phyloP scores from a whole-genome alignment of 2,888 invertebrate species.

The Harpalus rubripes region DNA sequence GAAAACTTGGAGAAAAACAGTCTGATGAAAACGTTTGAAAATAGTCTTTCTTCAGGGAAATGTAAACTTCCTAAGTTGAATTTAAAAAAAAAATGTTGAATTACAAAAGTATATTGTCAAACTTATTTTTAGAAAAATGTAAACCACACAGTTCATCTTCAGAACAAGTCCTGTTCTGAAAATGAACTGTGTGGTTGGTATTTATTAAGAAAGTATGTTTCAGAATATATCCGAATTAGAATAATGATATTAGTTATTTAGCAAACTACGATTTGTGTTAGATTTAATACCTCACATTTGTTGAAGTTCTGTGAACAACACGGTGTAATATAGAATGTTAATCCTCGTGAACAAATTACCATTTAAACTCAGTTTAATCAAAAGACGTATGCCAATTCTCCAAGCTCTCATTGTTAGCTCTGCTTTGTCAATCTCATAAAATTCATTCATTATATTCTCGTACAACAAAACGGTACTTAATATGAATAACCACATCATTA shows the following conservation, averaged over 20 bases:
- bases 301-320: neutral
- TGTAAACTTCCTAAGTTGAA: too few relatives aligned
- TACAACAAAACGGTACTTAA: neutral
- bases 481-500: neutral
- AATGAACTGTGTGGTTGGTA: too few relatives aligned
- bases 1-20: too few relatives aligned
- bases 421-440: conserved; percentile 8
- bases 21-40: too few relatives aligned
- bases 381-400: conserved; percentile 17
- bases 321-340: conserved; percentile 14
- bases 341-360: conserved; percentile 18
- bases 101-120: too few relatives aligned
- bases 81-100: too few relatives aligned
- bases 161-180: too few relatives aligned
- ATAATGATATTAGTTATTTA: neutral
- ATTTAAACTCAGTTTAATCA: conserved; percentile 24
- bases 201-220: neutral
- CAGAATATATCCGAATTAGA: neutral
- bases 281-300: conserved; percentile 6
- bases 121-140: too few relatives aligned
- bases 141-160: too few relatives aligned
- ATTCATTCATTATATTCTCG: conserved; percentile 8
- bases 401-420: conserved; percentile 5
- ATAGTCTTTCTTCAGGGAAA: too few relatives aligned
- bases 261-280: conserved; percentile 4